A percentile compares a stretch with the other conserved stretches of the same genome.
Evolutionary conservation across 2,113 vertebrate species (phyloP).

Genomic region (Melanerpes formicivorus): DNA sequence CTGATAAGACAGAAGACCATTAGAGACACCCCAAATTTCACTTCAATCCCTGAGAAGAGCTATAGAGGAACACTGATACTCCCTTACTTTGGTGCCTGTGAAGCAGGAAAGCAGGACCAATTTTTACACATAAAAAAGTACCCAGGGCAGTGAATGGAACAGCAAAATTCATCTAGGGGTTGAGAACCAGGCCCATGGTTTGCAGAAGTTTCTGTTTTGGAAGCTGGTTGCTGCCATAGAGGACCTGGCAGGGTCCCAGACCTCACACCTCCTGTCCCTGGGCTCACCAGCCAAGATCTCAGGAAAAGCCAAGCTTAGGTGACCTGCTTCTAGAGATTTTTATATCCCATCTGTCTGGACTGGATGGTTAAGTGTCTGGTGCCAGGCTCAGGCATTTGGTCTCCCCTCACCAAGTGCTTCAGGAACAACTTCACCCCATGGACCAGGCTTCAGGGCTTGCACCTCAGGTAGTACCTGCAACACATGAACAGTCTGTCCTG

Average conservation of each 20-base stretch:
- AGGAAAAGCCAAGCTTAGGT: background rate
- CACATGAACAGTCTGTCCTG: background rate
- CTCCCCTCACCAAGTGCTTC: fast-evolving
- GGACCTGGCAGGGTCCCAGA: background rate
- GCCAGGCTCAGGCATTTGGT: background rate
- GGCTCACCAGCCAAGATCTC: background rate
- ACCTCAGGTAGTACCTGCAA: background rate
- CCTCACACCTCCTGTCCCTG: background rate
- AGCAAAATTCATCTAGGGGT: background rate
- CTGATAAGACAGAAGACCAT: background rate
- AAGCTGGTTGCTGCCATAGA: background rate
- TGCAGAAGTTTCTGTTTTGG: background rate
- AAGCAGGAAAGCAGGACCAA: background rate
- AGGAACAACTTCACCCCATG: background rate
- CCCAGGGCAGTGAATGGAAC: background rate
- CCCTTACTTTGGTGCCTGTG: background rate
- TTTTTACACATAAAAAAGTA: background rate
- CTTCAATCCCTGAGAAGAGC: background rate
- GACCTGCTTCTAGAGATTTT: background rate
- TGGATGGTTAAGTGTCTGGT: background rate
- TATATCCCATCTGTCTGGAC: background rate
- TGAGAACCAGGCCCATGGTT: background rate
- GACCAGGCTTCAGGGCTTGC: background rate
- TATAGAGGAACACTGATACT: background rate
- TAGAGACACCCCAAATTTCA: background rate